A percentile compares a stretch with the other conserved stretches of the same genome.
Conservation (phyloP, 30 jellyfish, hydroid and myxozoan genomes). For the Aurelia coerulea region DNA sequence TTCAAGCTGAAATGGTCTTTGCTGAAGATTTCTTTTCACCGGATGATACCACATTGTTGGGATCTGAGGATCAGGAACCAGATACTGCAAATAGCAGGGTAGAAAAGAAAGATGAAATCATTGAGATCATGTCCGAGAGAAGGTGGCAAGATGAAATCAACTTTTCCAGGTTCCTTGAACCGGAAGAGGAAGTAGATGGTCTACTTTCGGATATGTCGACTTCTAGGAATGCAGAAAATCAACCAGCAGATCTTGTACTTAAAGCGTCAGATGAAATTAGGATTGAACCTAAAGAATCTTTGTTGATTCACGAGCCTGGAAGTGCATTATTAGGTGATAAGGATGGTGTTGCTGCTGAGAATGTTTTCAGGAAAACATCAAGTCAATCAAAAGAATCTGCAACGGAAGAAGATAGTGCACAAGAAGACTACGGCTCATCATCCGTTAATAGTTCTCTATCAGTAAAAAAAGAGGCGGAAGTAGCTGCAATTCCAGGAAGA, state of each 20-base stretch:
- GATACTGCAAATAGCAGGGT: neutral
- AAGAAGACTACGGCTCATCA: neutral
- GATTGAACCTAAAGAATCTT: too few species aligned
- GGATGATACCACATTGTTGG: too few species aligned
- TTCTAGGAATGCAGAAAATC: too few species aligned
- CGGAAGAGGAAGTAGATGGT: too few species aligned
- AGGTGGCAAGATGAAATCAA: too few species aligned
- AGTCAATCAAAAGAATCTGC: neutral
- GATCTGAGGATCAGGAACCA: neutral
- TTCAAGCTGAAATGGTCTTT: slow-evolving; percentile 1
- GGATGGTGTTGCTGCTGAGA: neutral
- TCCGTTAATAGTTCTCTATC: neutral
- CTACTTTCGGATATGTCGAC: too few species aligned
- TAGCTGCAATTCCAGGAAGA: neutral
- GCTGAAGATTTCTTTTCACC: neutral
- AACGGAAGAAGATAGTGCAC: neutral
- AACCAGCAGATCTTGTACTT: too few species aligned
- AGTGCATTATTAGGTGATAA: neutral
- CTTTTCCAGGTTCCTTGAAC: too few species aligned
- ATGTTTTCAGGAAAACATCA: neutral
- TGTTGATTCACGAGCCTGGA: too few species aligned
- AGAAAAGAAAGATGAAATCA: neutral
- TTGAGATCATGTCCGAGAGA: neutral
- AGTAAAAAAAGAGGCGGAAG: neutral
- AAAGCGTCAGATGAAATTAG: too few species aligned